Evolutionary conservation across 2,113 vertebrate species (phyloP), one percentile per base, ranked within the genome.

Genomic region (Galeopterus variegatus): DNA sequence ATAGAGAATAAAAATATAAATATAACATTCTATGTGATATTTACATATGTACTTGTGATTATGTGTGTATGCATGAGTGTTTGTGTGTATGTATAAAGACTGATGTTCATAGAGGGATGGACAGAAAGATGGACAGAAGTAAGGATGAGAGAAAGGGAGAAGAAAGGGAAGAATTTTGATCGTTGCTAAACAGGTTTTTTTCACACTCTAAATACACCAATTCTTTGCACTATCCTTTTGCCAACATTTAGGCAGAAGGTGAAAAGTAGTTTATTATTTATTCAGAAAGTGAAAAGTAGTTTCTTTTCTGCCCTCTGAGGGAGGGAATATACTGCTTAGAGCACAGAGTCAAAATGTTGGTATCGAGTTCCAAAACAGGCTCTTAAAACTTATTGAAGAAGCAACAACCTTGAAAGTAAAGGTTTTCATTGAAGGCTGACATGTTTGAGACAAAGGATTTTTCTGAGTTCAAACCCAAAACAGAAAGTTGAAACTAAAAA

Each of bases 401-500:
- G 19, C 26, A 76, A 48, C 23, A 52, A 54, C 33, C 33, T 88
- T 83, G 45, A 84, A 70, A 72, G 36, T 14, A 56, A 48, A 82
- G 0, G 8, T 77, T 64, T 90, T 79, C n/a, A 65, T 0, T 41
- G 33, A 92, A 70, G 60, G 15, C 45, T 77, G 28, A 15, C 31
- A 24, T 77, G 23, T 70, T 81, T 64, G 14, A 26, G 52, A 73
- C 15, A 87, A 73, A 72, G 4, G 15, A 26, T 8, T 36, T 87
- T 72, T 54, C 15, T 86, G 26, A 31, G 6, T 88, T 94, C 56
- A 67, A 67, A 82, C 21, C 69, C 18, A 88, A 70, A 52, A 36
- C 12, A 36, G 24, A 50, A 92, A 64, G 28, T 36, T 62, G 8
- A 54, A 73, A 54, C 6, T 54, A 85, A 91, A 93, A 93, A 70